phyloP scores from a whole-genome alignment of 1,140 invertebrate genomes.

The Zaprionus vittiger region DNA sequence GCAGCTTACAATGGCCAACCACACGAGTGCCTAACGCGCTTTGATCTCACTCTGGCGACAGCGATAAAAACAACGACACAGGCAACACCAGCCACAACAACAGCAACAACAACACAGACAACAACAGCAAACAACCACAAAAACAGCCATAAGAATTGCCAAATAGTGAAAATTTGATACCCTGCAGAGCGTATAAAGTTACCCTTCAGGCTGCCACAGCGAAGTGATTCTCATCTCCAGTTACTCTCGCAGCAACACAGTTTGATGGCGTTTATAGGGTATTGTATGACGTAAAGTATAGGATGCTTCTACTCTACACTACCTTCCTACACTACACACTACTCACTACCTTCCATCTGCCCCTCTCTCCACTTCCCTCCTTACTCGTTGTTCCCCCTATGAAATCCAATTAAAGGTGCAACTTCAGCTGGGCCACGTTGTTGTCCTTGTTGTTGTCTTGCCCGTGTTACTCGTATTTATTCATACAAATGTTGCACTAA shows the following conservation, averaged over 20 bases:
- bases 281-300: too few relatives aligned
- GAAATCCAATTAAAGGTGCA: conserved; percentile 36
- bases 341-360: background rate
- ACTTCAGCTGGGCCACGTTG: background rate
- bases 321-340: too few relatives aligned
- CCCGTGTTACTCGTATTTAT: conserved; percentile 37
- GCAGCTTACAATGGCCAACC: conserved; percentile 42
- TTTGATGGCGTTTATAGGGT: too few relatives aligned
- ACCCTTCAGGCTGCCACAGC: too few relatives aligned
- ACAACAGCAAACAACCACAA: background rate
- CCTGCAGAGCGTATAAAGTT: background rate
- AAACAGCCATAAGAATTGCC: background rate
- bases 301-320: too few relatives aligned
- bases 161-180: background rate
- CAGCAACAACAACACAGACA: background rate
- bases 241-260: too few relatives aligned
- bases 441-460: conserved; percentile 15
- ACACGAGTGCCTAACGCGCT: conserved; percentile 48
- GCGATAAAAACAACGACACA: conserved; percentile 18
- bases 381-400: background rate
- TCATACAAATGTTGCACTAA: conserved; percentile 76
- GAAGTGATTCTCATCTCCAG: too few relatives aligned
- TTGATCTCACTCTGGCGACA: conserved; percentile 28
- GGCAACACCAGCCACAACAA: background rate
- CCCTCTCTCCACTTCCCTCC: background rate